Conservation (phyloP, 2,888 invertebrate species). For the Epicampocera succincta region DNA sequence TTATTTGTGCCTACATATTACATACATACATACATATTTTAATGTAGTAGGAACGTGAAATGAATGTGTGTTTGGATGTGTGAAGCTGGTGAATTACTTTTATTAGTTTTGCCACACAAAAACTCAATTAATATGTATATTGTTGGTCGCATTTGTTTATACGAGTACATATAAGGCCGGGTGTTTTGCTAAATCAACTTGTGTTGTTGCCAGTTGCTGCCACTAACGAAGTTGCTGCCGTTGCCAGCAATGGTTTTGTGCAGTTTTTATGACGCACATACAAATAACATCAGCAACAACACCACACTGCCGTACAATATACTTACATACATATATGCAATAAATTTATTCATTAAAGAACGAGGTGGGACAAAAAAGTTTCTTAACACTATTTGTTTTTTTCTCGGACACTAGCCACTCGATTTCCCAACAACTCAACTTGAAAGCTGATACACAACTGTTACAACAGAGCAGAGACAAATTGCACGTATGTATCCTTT, state of each 20-base stretch:
- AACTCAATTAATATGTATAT: constrained; percentile 59
- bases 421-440: too few relatives aligned
- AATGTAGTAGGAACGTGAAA: not conserved
- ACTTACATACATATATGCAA: not conserved
- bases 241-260: constrained; percentile 28
- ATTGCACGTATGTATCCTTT: too few relatives aligned
- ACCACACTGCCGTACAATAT: not conserved
- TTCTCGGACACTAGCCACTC: too few relatives aligned
- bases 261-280: constrained; percentile 37
- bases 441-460: too few relatives aligned
- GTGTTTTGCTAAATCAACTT: constrained; percentile 36
- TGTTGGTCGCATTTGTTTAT: constrained; percentile 16
- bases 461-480: too few relatives aligned
- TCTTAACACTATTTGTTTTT: too few relatives aligned
- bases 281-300: constrained; percentile 41
- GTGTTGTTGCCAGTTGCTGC: constrained; percentile 17
- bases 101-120: constrained; percentile 57
- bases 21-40: not conserved
- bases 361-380: not conserved
- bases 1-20: not conserved
- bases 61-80: not conserved
- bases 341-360: not conserved
- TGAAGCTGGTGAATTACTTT: not conserved
- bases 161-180: constrained; percentile 36
- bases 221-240: constrained; percentile 22